phyloP scores from a whole-genome alignment of 1,140 invertebrate genomes.

The Drosophila persimilis region DNA sequence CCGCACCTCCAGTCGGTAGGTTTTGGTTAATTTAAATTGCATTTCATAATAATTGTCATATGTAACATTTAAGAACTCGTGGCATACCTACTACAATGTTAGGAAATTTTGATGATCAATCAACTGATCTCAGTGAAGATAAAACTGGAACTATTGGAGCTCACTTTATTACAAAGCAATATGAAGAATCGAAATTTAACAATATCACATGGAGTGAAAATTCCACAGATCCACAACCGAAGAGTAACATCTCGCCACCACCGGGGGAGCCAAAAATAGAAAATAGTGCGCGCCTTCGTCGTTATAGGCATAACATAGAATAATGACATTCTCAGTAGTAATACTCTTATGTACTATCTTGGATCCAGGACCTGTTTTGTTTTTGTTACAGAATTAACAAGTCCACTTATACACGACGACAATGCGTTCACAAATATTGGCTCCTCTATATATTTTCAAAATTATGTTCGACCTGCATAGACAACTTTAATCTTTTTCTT shows the following conservation, averaged over 20 bases:
- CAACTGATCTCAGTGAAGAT: conserved; percentile 61
- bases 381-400: no score
- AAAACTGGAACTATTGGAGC: conserved; percentile 9
- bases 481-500: no score
- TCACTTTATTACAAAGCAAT: conserved; percentile 4
- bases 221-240: conserved; percentile 24
- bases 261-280: conserved; percentile 78
- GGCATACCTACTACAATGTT: conserved; percentile 61
- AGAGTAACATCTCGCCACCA: conserved; percentile 75
- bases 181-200: conserved; percentile 21
- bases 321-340: conserved; percentile 44
- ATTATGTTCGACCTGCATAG: no score
- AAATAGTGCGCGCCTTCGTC: conserved; percentile 79
- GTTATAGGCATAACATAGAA: conserved; percentile 81
- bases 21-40: neutral
- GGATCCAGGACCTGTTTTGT: neutral
- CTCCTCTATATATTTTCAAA: no score
- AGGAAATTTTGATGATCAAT: conserved; percentile 66
- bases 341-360: no score
- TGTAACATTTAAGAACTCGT: conserved; percentile 45
- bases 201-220: conserved; percentile 40
- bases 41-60: neutral
- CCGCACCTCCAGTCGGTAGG: conserved; percentile 75
- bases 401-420: no score
- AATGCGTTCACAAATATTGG: no score